Base-by-base conservation (phyloP, 2,797 vertebrate species). In the Syngnathus rostellatus region DNA sequence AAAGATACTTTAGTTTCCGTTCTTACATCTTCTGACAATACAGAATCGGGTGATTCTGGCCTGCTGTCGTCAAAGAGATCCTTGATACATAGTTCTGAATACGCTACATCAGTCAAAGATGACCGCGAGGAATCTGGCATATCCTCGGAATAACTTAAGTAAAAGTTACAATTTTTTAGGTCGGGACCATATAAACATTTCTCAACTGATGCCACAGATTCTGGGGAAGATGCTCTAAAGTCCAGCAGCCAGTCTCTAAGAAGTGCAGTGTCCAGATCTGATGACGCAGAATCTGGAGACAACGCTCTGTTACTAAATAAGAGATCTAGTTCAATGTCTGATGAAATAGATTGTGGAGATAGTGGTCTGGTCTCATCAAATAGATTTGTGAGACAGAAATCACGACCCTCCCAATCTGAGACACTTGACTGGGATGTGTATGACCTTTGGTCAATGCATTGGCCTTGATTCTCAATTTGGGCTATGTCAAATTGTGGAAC, bases 341-440 rank as follows among this genome's bases (percentile, higher is more conserved):
- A 74, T 3, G 21, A 59, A 19, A 75, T 19, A 1, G 75, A 82
- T 1, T 76, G 68, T 55, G 68, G 68, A 8, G 74, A 80, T 9
- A 75, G 38, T 0, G 72, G 50, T 38, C 74, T 67, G 7, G 1
- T 63, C 8, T 69, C 64, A 0, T 69, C 48, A 65, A 77, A 76
- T 12, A 77, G 37, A 1, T 8, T 63, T 8, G 54, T 69, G 3
- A 79, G 54, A 60, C 54, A 65, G 17, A 76, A 55, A 53, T 69
- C 70, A 54, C 4, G 75, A 63, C 51, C 48, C 8, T 81, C 81
- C 78, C 80, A 81, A 51, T 85, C 76, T 0, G 76, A 80, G 23
- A 59, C 38, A 2, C 38, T 10, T 14, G 78, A 80, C n/a, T 73
- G 25, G 37, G 76, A 72, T 17, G 76, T 72, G 59, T 65, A 67